Base-by-base conservation (phyloP, 2,888 invertebrate species). In the Drosophila longiperda region DNA sequence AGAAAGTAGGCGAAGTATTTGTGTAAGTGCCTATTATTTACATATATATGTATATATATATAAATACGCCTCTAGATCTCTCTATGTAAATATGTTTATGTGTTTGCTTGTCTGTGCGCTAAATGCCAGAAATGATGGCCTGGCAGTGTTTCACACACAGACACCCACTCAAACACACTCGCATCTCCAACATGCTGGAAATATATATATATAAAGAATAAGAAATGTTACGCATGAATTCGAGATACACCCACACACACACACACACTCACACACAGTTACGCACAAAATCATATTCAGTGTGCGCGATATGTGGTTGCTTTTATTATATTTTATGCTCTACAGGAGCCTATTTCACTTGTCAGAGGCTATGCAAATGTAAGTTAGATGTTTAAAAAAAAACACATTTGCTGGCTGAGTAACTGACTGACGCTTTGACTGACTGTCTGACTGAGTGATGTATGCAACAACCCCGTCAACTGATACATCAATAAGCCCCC, bases 241-340 rank as follows among this genome's bases (percentile, higher is more conserved):
- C n/a, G 40, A 74, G 65, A 36, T 45, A 48, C 49, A 29, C 15
- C 38, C 59, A 59, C 20, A 52, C 36, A 36, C 45, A 50, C 48
- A 29, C 49, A 55, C 60, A 60, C 23, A 12, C 54, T 36, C 50
- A 54, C 42, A 53, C 34, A 58, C 53, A 63, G 20, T 12, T 11
- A 53, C 55, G 29, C 29, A 40, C 5, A 20, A 58, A 49, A 49
- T 29, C 52, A 40, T 34, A 32, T 17, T 59, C 49, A 53, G 42
- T 15, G 20, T 26, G 63, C 40, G 52, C 54, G 55, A 38, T 50
- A 20, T 50, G 45, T 48, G 26, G 3, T 20, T 45, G 78, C 83
- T 75, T 83, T 86, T 86, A 87, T 81, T 88, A 89, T 87, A 87
- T 85, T 85, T 87, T 86, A 87, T 87, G 86, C 90, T 73, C 81